Conservation (phyloP, 2,888 invertebrate species). For the Lasiommata megera region DNA sequence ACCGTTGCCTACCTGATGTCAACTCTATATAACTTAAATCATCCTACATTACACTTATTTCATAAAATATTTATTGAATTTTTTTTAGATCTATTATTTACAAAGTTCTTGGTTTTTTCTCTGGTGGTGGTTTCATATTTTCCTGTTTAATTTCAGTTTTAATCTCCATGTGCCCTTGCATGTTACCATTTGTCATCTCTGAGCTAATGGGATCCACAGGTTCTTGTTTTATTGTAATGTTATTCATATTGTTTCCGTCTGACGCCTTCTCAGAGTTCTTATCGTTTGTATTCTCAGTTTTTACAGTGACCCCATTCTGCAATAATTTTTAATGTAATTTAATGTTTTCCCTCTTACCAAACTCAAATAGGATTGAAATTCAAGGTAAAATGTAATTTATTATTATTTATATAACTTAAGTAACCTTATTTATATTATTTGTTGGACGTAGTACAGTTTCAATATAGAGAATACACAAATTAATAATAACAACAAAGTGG, state of each 20-base stretch:
- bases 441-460: too few relatives aligned
- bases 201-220: slow-evolving; percentile 67
- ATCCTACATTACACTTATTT: neutral
- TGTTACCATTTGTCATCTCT: slow-evolving; percentile 68
- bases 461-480: too few relatives aligned
- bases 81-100: neutral
- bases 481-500: too few relatives aligned
- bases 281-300: slow-evolving; percentile 67
- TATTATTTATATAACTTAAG: too few relatives aligned
- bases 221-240: slow-evolving; percentile 74
- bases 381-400: too few relatives aligned
- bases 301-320: slow-evolving; percentile 66
- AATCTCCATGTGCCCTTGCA: slow-evolving; percentile 75
- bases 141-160: slow-evolving; percentile 87
- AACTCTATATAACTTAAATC: too few relatives aligned
- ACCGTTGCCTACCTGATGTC: too few relatives aligned
- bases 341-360: too few relatives aligned
- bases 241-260: slow-evolving; percentile 59
- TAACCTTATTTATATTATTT: too few relatives aligned
- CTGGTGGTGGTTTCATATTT: slow-evolving; percentile 93
- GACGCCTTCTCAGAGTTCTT: slow-evolving; percentile 57
- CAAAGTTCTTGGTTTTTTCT: slow-evolving; percentile 87
- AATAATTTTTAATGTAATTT: neutral
- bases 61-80: too few relatives aligned
- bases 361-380: too few relatives aligned